Conservation (phyloP, 2,888 invertebrate genomes). For the Crocallis elinguaria region DNA sequence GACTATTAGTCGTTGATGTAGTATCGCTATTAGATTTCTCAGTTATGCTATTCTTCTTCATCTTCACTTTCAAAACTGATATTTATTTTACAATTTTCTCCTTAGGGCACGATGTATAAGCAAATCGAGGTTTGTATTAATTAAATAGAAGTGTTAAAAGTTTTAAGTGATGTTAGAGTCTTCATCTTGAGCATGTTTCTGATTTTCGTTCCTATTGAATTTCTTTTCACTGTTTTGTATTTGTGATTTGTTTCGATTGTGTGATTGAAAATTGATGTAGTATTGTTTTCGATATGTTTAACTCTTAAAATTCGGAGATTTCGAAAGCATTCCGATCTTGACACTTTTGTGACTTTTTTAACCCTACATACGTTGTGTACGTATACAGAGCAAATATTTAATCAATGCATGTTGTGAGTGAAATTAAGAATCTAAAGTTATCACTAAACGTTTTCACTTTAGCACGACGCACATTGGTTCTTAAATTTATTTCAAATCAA, state of each 20-base stretch:
- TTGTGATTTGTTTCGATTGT: slow-evolving; percentile 40
- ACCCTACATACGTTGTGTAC: too few relatives aligned
- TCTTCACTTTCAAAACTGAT: slow-evolving; percentile 42
- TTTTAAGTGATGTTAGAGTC: slow-evolving; percentile 71
- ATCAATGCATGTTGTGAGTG: slow-evolving; percentile 16
- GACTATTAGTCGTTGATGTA: background rate
- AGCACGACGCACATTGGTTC: slow-evolving; percentile 20
- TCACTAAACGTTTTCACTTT: background rate
- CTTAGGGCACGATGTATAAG: slow-evolving; percentile 83
- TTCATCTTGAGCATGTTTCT: slow-evolving; percentile 61
- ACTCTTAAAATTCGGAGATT: background rate
- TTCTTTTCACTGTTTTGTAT: slow-evolving; percentile 41
- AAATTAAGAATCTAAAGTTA: slow-evolving; percentile 1
- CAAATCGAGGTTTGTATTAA: slow-evolving; percentile 84
- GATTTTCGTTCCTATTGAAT: slow-evolving; percentile 42
- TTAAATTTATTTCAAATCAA: background rate
- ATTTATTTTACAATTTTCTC: slow-evolving; percentile 66
- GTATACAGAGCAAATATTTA: background rate
- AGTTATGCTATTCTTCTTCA: slow-evolving; percentile 4
- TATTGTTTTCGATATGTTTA: background rate
- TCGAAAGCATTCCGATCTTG: background rate
- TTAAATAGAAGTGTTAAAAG: slow-evolving; percentile 51
- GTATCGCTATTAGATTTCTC: background rate
- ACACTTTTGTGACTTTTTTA: too few relatives aligned
- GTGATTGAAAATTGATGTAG: slow-evolving; percentile 11